Base-by-base conservation (phyloP, 2,888 invertebrate species). In the Tinea pellionella region DNA sequence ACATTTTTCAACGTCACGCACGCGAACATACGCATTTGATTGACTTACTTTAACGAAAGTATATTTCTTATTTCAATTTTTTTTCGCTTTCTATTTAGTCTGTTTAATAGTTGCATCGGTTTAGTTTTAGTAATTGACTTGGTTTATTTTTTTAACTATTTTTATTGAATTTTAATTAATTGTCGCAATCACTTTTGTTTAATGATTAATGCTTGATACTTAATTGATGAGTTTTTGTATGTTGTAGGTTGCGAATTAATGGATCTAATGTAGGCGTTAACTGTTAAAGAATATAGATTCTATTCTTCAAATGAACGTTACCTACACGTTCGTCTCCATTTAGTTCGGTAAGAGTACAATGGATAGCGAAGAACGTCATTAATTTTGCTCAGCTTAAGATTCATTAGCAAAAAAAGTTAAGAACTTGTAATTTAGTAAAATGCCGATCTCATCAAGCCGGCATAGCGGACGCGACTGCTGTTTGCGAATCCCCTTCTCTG, bases 31-130 rank as follows among this genome's bases (percentile, higher is more conserved):
- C 69, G 74, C 73, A 77, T 77, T 74, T 76, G 73, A 74, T 74
- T 81, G 74, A 76, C 82, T 80, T 75, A 80, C 72, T 80, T 62
- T 65, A 82, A 75, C 77, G 82, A 83, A 82, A 82, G 82, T 81
- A 75, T 69, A 68, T 80, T 77, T 74, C 68, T 71, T 75, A 79
- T 81, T 78, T 75, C 69, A 74, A 69, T 77, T 77, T 78, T 80
- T 80, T 59, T 47, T 24, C 59, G 24, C 59, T 47, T 47, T 59
- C 59, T 9, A 24, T 11, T 16, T 18, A 19, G 24, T 13, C 16
- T 6, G 47, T 15, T 59, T 19, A 18, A 29, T 42, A n/a, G 47
- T 15, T 59, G 29, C 51, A 30, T 41, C 43, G 47, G 43, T 29
- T 47, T 47, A 18, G 43, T 43, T 47, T 59, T 43, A 30, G 29